These are phyloP conservation scores for Biston stratarius DNA, from an alignment of 2,888 invertebrate species.

Conservation along the genomic window DNA sequence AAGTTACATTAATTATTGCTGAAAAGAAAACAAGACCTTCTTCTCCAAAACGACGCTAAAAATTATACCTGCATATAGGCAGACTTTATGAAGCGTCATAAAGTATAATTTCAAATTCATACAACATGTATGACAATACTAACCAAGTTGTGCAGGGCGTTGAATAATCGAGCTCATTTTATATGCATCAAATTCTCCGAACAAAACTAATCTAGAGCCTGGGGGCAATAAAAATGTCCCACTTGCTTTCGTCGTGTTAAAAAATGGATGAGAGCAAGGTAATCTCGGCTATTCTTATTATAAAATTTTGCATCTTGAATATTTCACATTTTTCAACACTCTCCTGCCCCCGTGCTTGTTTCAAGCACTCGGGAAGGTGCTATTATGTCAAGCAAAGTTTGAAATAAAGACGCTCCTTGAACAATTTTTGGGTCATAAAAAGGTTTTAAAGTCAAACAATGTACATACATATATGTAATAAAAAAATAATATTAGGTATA, in stretches of 20 bases:
- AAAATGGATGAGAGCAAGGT: conserved; percentile 83
- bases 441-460: too few relatives aligned
- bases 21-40: too few relatives aligned
- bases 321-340: conserved; percentile 80
- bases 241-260: conserved; percentile 74
- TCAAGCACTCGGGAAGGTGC: conserved; percentile 59
- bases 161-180: conserved; percentile 84
- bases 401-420: conserved; percentile 55
- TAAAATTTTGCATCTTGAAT: conserved; percentile 82
- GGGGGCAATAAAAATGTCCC: conserved; percentile 84
- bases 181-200: conserved; percentile 85
- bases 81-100: conserved; percentile 49
- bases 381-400: conserved; percentile 69
- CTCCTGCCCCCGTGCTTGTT: conserved; percentile 56
- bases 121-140: conserved; percentile 53
- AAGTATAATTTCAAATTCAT: conserved; percentile 74
- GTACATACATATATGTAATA: too few relatives aligned
- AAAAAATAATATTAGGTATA: too few relatives aligned
- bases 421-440: conserved; percentile 36
- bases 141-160: conserved; percentile 71
- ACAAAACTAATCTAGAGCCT: conserved; percentile 84
- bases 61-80: neutral
- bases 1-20: too few relatives aligned
- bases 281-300: conserved; percentile 83
- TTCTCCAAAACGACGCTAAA: neutral